A percentile compares a stretch with the other conserved stretches of the same genome.
phyloP scores from a whole-genome alignment of 2,113 vertebrate genomes.

The Tichodroma muraria region DNA sequence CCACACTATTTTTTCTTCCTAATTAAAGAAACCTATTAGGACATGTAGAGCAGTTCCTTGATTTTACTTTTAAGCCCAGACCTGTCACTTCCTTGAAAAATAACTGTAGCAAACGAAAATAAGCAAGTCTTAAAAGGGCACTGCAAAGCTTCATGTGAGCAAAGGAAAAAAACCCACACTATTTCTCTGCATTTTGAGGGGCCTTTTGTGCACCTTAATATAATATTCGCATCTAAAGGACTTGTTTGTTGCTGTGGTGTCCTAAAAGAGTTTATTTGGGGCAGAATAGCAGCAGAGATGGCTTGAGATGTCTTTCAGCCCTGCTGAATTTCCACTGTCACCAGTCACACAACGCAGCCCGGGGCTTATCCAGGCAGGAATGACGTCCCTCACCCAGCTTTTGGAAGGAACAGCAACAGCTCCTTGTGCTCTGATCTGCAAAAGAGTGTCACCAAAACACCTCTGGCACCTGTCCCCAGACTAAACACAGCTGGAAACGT shows the following conservation, averaged over 20 bases:
- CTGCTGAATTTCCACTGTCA: background rate
- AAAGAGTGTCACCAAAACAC: background rate
- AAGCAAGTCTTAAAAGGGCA: background rate
- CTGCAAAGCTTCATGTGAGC: background rate
- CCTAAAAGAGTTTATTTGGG: background rate
- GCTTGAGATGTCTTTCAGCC: background rate
- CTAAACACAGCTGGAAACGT: background rate
- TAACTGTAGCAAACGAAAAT: background rate
- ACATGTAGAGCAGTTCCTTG: background rate
- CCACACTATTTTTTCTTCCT: background rate
- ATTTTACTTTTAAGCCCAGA: background rate
- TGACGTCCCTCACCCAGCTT: rapidly evolving
- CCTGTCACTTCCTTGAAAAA: conserved; percentile 3
- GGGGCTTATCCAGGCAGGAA: background rate
- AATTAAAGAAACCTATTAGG: background rate
- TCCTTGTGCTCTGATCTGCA: rapidly evolving
- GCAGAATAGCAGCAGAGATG: background rate
- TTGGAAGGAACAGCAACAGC: background rate
- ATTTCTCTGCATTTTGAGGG: background rate
- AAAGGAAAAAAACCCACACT: background rate
- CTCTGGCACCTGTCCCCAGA: background rate
- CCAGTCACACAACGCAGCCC: rapidly evolving
- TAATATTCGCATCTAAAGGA: background rate
- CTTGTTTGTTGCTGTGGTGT: background rate
- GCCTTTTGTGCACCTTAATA: background rate